A percentile compares a stretch with the other conserved stretches of the same genome.
These are phyloP conservation scores for Raja brachyura DNA, from an alignment of 2,113 vertebrate genomes.

Conservation along the genomic window DNA sequence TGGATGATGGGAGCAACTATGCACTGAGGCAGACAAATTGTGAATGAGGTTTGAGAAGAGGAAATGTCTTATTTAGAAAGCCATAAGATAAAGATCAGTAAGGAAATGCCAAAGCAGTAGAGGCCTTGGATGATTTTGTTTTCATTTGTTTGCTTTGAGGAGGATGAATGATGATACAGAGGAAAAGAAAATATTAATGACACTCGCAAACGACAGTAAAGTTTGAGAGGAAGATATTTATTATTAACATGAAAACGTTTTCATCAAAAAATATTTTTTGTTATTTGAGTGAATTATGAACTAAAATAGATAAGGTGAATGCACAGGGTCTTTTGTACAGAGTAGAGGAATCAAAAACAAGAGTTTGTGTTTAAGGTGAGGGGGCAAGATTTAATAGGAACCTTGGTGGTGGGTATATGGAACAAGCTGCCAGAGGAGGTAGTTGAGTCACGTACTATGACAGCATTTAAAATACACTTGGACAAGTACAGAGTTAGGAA, in stretches of 20 bases:
- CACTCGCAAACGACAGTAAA: background rate
- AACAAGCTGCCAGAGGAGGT: no score
- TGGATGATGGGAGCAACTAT: background rate
- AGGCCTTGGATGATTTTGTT: background rate
- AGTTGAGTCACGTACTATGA: no score
- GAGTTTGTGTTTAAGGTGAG: no score
- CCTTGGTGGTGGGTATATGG: no score
- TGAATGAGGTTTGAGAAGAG: background rate
- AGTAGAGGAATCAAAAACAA: no score
- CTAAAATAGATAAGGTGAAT: background rate
- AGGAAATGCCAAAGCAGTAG: background rate
- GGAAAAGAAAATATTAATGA: background rate
- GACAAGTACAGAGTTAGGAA: no score
- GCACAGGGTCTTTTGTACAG: no score
- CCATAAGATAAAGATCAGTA: background rate
- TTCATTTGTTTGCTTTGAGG: background rate
- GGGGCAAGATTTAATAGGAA: no score
- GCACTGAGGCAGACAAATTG: background rate
- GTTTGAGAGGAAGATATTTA: background rate
- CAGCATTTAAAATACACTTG: no score
- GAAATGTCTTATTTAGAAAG: conserved; percentile 14
- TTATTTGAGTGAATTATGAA: background rate
- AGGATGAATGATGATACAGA: background rate
- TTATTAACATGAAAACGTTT: background rate
- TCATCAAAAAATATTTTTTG: background rate